Base-by-base conservation (phyloP, 2,113 vertebrate species). In the Nestor notabilis region DNA sequence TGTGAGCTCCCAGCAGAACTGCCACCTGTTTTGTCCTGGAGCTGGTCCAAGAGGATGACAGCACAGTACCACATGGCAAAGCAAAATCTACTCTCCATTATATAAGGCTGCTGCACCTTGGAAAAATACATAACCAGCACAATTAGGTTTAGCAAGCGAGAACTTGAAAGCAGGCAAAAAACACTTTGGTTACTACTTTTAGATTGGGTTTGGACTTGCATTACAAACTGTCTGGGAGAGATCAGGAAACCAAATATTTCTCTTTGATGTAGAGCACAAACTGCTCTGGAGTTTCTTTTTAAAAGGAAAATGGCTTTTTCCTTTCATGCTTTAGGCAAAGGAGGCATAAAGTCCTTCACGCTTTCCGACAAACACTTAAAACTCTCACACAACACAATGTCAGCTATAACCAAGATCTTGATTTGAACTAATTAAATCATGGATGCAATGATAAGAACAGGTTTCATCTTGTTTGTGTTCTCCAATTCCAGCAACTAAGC, bases 361-460 rank as follows among this genome's bases (percentile, higher is more conserved):
- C 21, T 56, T 86, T 52, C 58, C 44, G 82, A 33, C 27, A 47
- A 76, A 75, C 5, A 17, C 25, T 50, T 44, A 25, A 64, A 84
- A 72, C 47, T 80, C 64, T 35, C 53, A 83, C 29, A 39, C 35
- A 88, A 75, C 43, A 70, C 18, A 24, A 16, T 41, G 39, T 41
- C 46, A 71, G 11, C 55, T 76, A 75, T 43, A 85, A 88, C 35
- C 27, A 76, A 81, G 44, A 87, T 82, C 80, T 90, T 84, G 23
- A 89, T 47, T 47, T 56, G 35, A 83, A 53, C 58, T 90, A 96
- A 93, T 90, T 90, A 95, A 93, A 95, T 91, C 68, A 93, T 92
- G 49, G 44, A 66, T 63, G 64, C 31, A 84, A 87, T 25, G 21
- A 44, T 69, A 92, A 86, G 53, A 93, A 37, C 37, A 47, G 44